phyloP scores from a whole-genome alignment of 2,888 invertebrate species.

The Philhelius pedissequus region DNA sequence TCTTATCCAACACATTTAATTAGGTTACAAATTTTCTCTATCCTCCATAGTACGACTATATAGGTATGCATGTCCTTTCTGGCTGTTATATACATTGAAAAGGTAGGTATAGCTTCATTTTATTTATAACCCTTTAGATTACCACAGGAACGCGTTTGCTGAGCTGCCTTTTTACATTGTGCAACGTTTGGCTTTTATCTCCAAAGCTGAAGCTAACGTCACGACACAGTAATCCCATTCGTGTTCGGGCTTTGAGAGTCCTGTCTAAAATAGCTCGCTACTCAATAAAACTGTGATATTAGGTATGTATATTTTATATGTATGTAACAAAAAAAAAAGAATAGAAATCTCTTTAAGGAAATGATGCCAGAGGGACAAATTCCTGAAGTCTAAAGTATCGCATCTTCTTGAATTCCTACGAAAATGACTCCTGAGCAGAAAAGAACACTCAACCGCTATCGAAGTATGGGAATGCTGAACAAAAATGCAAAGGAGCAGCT shows the following conservation, averaged over 20 bases:
- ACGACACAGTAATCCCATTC: slow-evolving; percentile 58
- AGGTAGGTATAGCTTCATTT: background rate
- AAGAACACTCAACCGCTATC: background rate
- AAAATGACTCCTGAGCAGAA: slow-evolving; percentile 22
- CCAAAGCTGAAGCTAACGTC: background rate
- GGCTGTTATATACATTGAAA: background rate
- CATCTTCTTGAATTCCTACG: slow-evolving; percentile 36
- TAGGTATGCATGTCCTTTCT: background rate
- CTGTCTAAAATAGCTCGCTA: slow-evolving; percentile 28
- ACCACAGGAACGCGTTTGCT: slow-evolving; percentile 25
- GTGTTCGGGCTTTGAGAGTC: background rate
- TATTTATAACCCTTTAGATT: slow-evolving; percentile 23
- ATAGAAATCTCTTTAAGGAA: slow-evolving; percentile 64
- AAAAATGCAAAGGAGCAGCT: slow-evolving; percentile 32
- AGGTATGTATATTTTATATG: too few relatives aligned
- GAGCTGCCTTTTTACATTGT: slow-evolving; percentile 12
- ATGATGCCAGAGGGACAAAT: slow-evolving; percentile 59
- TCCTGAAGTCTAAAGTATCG: slow-evolving; percentile 36
- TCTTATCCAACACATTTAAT: slow-evolving; percentile 43
- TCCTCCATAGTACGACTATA: background rate
- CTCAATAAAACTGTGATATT: background rate
- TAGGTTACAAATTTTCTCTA: slow-evolving; percentile 33
- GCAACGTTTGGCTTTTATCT: slow-evolving; percentile 36
- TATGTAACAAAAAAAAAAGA: slow-evolving; percentile 2
- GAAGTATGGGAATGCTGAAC: background rate